Evolutionary conservation across 1,140 invertebrate species (phyloP).

Genomic region (Hypsibius dujardini): DNA sequence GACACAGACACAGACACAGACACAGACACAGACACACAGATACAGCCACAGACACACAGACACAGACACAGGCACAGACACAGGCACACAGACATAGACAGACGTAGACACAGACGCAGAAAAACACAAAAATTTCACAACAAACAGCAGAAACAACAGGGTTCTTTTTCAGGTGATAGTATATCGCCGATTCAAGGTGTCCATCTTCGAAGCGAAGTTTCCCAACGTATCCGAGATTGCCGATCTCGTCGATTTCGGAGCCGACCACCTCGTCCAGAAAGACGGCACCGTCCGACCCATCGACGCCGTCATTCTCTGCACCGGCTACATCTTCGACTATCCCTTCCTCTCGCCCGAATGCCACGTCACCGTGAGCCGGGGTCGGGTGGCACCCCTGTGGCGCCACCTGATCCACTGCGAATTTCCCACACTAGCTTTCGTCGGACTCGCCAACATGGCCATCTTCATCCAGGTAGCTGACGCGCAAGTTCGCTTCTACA

Average conservation of each 20-base stretch:
- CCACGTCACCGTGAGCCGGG: slow-evolving; percentile 25
- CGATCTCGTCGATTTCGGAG: not conserved
- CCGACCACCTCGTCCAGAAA: slow-evolving; percentile 24
- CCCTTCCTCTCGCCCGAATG: slow-evolving; percentile 28
- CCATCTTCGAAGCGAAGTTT: not conserved
- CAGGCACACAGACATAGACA: no score
- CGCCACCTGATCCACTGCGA: slow-evolving; percentile 30
- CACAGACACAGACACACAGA: no score
- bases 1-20: no score
- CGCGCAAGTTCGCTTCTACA: slow-evolving; percentile 27
- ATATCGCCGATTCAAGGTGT: not conserved
- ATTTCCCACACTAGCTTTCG: slow-evolving; percentile 27
- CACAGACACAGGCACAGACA: no score
- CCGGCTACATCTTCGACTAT: slow-evolving; percentile 30
- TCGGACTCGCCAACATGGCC: slow-evolving; percentile 29
- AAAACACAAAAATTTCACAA: no score
- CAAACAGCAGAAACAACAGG: no score
- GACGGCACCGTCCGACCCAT: slow-evolving; percentile 23
- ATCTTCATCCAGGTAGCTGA: slow-evolving; percentile 30
- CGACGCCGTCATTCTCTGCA: slow-evolving; percentile 30
- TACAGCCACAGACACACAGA: no score
- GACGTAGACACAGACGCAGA: no score
- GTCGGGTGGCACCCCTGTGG: slow-evolving; percentile 29
- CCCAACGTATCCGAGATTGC: slow-evolving; percentile 1
- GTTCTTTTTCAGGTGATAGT: slow-evolving; percentile 11